Base-by-base conservation (phyloP, 2,797 vertebrate species). In the Aeoliscus strigatus region DNA sequence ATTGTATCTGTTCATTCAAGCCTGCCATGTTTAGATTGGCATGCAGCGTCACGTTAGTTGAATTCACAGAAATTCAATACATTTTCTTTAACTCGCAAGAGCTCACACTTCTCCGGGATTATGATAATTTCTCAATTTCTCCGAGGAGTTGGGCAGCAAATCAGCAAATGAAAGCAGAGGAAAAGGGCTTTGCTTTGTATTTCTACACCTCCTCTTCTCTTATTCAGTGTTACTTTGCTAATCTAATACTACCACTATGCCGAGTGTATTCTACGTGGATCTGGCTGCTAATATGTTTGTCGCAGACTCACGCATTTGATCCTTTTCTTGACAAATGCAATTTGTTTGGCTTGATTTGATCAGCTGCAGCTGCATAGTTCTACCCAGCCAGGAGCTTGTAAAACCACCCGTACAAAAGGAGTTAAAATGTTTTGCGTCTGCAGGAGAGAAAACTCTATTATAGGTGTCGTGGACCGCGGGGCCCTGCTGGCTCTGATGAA, bases 311-410 rank as follows among this genome's bases (percentile, higher is more conserved):
- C 81, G 84, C 86, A 91, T 92, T 90, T 79, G 75, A 87, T 88
- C 88, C 84, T 85, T 83, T 87, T 66, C 54, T 84, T 80, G 81
- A 91, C 82, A 85, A 96, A 97, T 94, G 86, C 88, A 93, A 97
- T 98, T 96, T 94, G 90, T 91, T 89, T 75, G 60, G 54, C 83
- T 86, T 96, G 92, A 94, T 92, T 90, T 83, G 88, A 94, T 98
- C 94, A 96, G 91, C 66, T 86, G 86, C 83, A 84, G 84, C 75
- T 81, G 87, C 83, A 85, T 86, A 90, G 91, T 90, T 91, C 85
- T 81, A 84, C 80, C 78, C 83, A 86, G 70, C 86, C 84, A 77
- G 49, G 86, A 86, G 88, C 86, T 86, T 87, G 87, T 90, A 91
- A 91, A 85, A 80, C n/a, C 78, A 78, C 89, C 86, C 84, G 89